phyloP scores from a whole-genome alignment of 2,797 vertebrate species.

The Spheniscus humboldti region DNA sequence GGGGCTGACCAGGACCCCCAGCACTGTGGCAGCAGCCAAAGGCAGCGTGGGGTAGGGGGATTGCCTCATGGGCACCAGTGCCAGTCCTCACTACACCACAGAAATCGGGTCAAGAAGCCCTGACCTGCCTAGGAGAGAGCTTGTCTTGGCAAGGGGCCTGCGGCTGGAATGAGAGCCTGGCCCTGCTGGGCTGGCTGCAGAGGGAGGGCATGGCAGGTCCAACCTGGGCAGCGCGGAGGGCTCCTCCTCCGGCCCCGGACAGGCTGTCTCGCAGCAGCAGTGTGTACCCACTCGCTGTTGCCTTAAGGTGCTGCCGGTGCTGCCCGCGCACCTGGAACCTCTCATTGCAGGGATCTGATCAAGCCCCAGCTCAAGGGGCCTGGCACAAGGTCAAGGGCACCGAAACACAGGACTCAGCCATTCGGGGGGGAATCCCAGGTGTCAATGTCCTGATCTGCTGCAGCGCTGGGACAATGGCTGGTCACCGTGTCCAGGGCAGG shows the following conservation, averaged over 20 bases:
- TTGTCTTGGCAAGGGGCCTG: not conserved
- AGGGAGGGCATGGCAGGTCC: too few species aligned
- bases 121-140: too few species aligned
- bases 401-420: rapidly evolving
- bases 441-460: rapidly evolving
- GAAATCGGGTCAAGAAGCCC: not conserved
- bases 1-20: not conserved
- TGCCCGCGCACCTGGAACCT: not conserved
- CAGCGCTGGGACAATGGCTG: not conserved
- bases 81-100: not conserved
- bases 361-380: not conserved
- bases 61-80: rapidly evolving
- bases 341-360: too few species aligned
- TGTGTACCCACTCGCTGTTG: not conserved
- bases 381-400: not conserved
- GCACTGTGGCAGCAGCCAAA: not conserved
- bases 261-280: rapidly evolving
- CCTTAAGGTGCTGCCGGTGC: not conserved
- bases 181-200: not conserved
- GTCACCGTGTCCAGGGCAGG: not conserved
- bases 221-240: not conserved
- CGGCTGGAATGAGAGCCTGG: not conserved
- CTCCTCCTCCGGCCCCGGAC: not conserved
- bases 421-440: not conserved
- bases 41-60: not conserved